Percentiles rank a stretch among this genome's conserved stretches.
These are phyloP conservation scores for Cyprinus carpio DNA, from an alignment of 2,113 vertebrate genomes.

Conservation along the genomic window DNA sequence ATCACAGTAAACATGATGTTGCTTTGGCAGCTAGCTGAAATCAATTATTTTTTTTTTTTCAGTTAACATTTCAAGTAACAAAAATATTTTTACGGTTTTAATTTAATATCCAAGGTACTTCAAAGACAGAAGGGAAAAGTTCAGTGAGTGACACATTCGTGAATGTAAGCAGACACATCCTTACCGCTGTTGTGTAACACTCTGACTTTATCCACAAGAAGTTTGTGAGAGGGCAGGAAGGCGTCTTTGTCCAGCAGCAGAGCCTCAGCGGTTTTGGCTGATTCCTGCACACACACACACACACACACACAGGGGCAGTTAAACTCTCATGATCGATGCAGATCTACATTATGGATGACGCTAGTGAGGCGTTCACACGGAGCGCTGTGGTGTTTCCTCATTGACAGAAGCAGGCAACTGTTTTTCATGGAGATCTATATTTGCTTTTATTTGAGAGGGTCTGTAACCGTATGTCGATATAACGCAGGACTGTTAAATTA, in stretches of 20 bases:
- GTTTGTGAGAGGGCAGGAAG: slow-evolving; percentile 87
- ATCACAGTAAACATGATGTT: too few species aligned
- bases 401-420: slow-evolving; percentile 47
- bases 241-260: slow-evolving; percentile 87
- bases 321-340: slow-evolving; percentile 60
- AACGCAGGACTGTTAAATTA: background rate
- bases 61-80: background rate
- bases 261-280: slow-evolving; percentile 81
- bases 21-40: too few species aligned
- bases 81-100: too few species aligned
- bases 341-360: slow-evolving; percentile 62
- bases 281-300: slow-evolving; percentile 62
- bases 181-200: slow-evolving; percentile 83
- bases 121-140: background rate
- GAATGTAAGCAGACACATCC: slow-evolving; percentile 6
- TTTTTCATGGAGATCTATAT: slow-evolving; percentile 34
- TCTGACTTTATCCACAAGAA: slow-evolving; percentile 83
- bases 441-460: background rate
- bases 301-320: slow-evolving; percentile 52
- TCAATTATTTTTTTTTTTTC: too few species aligned
- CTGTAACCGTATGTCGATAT: slow-evolving; percentile 22
- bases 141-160: too few species aligned
- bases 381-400: slow-evolving; percentile 55
- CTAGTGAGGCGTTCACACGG: slow-evolving; percentile 58
- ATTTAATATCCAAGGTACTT: background rate